Base-by-base conservation (phyloP, 2,888 invertebrate genomes). In the Harmothoe impar region DNA sequence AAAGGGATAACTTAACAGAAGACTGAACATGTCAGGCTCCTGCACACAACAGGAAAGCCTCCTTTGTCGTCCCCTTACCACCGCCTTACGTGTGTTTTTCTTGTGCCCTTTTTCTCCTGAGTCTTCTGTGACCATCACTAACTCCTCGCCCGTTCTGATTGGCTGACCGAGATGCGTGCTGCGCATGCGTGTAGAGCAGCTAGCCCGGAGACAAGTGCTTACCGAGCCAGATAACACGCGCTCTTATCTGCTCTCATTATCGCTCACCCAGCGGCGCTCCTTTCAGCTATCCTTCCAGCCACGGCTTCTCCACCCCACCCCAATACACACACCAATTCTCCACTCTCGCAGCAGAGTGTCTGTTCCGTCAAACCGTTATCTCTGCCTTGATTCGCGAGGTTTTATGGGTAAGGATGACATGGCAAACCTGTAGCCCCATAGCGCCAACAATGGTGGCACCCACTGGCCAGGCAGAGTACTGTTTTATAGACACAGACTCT, bases 241-340 rank as follows among this genome's bases (percentile, higher is more conserved):
- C 72, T 72, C 72, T 72, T 72, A 72, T 72, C 72, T 72, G 25
- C 72, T 72, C 72, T 72, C 72, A 72, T 72, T 72, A 72, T 72
- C 72, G 72, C 72, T 29, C 72, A 29, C 3, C 72, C 25, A 33
- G 7, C 43, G 20, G 33, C 81, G 12, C 33, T 81, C 43, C 43
- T 81, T 43, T 81, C 81, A 43, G 17, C 33, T 12, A 7, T 33
- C 81, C 23, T 62, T 62, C 77, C 77, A 20, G 31, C 62, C 31
- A 31, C 29, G 7, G 17, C 77, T 17, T 31, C 31, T 31, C 77
- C 77, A 25, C 77, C 77, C 29, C 77, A 10, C 25, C 31, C 31
- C 25, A 29, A 20, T 25, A n/a, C 77, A 15, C 77, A 15, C 77
- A 15, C 77, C 77, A 10, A 25, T 17, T 25, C 77, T 31, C 77